phyloP scores from a whole-genome alignment of 2,888 invertebrate genomes.

The Muschampia plurimacula region DNA sequence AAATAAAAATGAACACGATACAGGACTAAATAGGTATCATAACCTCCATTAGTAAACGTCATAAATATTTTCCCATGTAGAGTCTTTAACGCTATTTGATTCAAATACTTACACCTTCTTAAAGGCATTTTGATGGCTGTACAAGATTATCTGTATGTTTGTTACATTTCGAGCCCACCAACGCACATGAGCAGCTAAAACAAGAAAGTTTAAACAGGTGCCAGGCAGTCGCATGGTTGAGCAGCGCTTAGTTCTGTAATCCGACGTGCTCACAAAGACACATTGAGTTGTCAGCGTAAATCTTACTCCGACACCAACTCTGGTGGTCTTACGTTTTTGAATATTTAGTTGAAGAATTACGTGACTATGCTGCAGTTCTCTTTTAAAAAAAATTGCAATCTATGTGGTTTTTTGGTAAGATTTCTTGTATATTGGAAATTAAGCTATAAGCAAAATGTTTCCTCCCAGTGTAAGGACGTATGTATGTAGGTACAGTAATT shows the following conservation, averaged over 20 bases:
- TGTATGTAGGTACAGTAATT: no score
- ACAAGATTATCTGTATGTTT: slow-evolving; percentile 2
- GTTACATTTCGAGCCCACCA: slow-evolving; percentile 10
- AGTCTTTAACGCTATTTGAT: neutral
- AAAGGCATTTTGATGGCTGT: neutral
- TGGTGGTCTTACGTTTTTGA: slow-evolving; percentile 47
- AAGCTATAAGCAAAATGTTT: no score
- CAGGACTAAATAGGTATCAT: no score
- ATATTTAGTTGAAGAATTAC: neutral
- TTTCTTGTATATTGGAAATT: no score
- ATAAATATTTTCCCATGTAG: neutral
- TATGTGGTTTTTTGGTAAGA: no score
- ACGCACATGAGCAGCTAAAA: neutral
- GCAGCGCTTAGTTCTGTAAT: slow-evolving; percentile 43
- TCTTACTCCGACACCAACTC: slow-evolving; percentile 45
- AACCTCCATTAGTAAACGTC: no score
- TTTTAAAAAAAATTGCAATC: no score
- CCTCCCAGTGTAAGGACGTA: no score
- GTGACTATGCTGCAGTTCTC: neutral
- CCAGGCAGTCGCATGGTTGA: slow-evolving; percentile 11
- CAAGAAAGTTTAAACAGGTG: slow-evolving; percentile 21
- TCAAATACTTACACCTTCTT: neutral
- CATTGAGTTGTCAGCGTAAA: slow-evolving; percentile 56
- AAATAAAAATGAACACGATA: no score
- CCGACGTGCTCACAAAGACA: slow-evolving; percentile 47